Base-by-base conservation (phyloP, 2,797 vertebrate species). In the Artibeus lituratus region DNA sequence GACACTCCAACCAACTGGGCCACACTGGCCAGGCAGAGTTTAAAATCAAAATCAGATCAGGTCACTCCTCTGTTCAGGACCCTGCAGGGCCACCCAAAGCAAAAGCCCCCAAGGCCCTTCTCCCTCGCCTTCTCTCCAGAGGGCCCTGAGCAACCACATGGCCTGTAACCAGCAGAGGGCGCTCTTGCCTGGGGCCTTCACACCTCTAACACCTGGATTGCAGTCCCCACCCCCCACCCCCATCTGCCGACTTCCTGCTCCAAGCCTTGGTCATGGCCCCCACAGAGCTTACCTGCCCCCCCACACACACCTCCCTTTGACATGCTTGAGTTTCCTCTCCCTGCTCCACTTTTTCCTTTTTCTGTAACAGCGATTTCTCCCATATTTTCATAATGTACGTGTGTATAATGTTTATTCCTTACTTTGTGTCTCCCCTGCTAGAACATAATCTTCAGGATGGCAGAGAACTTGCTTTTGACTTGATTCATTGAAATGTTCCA, bases 91-190 rank as follows among this genome's bases (percentile, higher is more conserved):
- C 21, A 26, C n/a, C 16, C 22, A 18, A 51, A 89, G 47, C 16
- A 16, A 9, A 11, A 47, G 26, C 0, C 53, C 0, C 1, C 26
- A 2, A 9, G 55, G 44, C 7, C 19, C 4, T 32, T 24, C 57
- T 11, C 14, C 29, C 11, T 6, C 14, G 4, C 2, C 11, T 11
- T 57, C 55, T 16, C n/a, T 32, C 26, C 53, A 21, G 57, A 24
- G 32, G 12, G 5, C 73, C 39, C 22, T 16, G n/a, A 47, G 47
- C 37, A 37, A 29, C 19, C 37, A 57, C 77, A 37, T 11, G 51
- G 44, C 39, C 53, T 3, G 26, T 57, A 18, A 18, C 22, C 22
- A 44, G 37, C 22, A 18, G 16, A 49, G n/a, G 26, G 22, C 47
- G 32, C 39, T 42, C 62, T 15, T 0, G 1, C 21, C 37, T 10